Evolutionary conservation across 2,113 vertebrate species (phyloP).

Genomic region (Sinocyclocheilus anshuiensis): DNA sequence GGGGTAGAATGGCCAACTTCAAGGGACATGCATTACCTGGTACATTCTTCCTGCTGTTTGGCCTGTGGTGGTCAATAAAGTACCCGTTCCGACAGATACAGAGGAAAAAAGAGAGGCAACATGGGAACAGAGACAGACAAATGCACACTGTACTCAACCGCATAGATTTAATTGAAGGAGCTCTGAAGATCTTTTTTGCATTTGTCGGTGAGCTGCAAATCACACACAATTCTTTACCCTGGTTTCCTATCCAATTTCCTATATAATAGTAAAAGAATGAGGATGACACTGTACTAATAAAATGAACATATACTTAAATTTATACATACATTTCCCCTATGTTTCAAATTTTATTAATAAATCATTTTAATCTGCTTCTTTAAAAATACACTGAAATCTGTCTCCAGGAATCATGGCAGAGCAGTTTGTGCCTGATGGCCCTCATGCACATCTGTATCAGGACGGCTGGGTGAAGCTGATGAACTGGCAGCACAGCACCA

Average conservation of each 20-base stretch:
- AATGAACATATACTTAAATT: background rate
- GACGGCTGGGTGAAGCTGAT: conserved; percentile 87
- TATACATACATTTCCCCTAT: background rate
- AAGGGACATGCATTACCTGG: conserved; percentile 93
- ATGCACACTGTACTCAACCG: conserved; percentile 60
- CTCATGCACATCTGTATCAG: conserved; percentile 82
- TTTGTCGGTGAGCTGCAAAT: conserved; percentile 80
- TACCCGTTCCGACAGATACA: conserved; percentile 76
- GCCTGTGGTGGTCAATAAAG: conserved; percentile 91
- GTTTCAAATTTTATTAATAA: no score
- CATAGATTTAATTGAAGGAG: conserved; percentile 83
- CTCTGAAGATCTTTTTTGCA: conserved; percentile 74
- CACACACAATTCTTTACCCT: background rate
- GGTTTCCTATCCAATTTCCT: background rate
- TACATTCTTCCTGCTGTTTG: conserved; percentile 87
- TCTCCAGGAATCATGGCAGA: conserved; percentile 89
- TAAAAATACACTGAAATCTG: background rate
- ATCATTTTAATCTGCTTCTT: no score
- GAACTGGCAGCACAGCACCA: conserved; percentile 98
- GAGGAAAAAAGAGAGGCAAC: conserved; percentile 62
- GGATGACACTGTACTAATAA: background rate
- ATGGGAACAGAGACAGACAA: conserved; percentile 66
- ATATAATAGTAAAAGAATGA: background rate
- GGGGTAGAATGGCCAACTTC: conserved; percentile 87
- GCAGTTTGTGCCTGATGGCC: conserved; percentile 92